Evolutionary conservation across 2,888 invertebrate genomes (phyloP).

Genomic region (Chymomyza caudatula): DNA sequence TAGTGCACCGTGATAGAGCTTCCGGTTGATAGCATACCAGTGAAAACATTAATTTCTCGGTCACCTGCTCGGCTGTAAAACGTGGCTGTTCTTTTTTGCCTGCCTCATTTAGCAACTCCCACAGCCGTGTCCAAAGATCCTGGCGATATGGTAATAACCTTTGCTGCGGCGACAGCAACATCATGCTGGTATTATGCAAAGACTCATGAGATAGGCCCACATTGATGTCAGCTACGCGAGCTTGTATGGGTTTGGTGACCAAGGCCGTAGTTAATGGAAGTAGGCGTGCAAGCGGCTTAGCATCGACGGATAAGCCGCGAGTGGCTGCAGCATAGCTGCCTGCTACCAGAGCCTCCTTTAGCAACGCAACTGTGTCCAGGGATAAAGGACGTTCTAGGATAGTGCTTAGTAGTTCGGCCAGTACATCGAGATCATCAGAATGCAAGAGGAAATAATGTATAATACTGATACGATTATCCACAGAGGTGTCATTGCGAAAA

Average conservation of each 20-base stretch:
- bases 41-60: slow-evolving; percentile 88
- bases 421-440: slow-evolving; percentile 85
- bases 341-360: slow-evolving; percentile 90
- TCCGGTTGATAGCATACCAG: slow-evolving; percentile 92
- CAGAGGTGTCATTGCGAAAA: slow-evolving; percentile 83
- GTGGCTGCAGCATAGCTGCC: slow-evolving; percentile 85
- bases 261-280: slow-evolving; percentile 84
- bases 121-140: slow-evolving; percentile 90
- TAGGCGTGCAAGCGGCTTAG: slow-evolving; percentile 83
- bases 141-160: slow-evolving; percentile 88
- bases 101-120: slow-evolving; percentile 84
- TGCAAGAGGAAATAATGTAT: slow-evolving; percentile 90
- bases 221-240: slow-evolving; percentile 78
- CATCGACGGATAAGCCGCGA: slow-evolving; percentile 86
- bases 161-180: slow-evolving; percentile 90
- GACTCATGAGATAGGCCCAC: slow-evolving; percentile 86
- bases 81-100: slow-evolving; percentile 81
- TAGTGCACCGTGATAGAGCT: slow-evolving; percentile 89
- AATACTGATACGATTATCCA: slow-evolving; percentile 87
- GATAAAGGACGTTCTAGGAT: slow-evolving; percentile 82
- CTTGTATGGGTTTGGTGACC: slow-evolving; percentile 75
- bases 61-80: slow-evolving; percentile 84
- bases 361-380: slow-evolving; percentile 80
- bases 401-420: slow-evolving; percentile 84
- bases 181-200: slow-evolving; percentile 89